These are phyloP conservation scores for Aphaenogaster ashmeadi DNA, from an alignment of 1,140 invertebrate species.

Conservation along the genomic window DNA sequence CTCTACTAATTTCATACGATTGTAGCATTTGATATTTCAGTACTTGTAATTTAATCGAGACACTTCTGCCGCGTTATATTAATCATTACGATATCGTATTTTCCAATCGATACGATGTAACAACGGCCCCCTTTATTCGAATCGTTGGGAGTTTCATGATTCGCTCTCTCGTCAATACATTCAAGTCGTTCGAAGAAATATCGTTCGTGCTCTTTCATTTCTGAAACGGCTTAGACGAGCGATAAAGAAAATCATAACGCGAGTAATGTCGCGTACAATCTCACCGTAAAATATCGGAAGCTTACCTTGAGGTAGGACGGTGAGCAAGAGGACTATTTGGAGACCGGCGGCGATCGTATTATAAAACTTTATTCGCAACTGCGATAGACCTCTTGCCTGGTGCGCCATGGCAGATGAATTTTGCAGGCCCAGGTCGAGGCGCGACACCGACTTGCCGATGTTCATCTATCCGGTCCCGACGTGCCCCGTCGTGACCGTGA, in stretches of 20 bases:
- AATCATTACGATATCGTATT: not conserved
- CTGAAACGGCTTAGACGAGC: constrained; percentile 17
- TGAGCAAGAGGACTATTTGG: constrained; percentile 80
- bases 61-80: not conserved
- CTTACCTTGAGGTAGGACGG: constrained; percentile 83
- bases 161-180: constrained; percentile 4
- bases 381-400: constrained; percentile 68
- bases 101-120: constrained; percentile 8
- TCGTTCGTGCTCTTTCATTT: constrained; percentile 11
- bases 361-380: constrained; percentile 77
- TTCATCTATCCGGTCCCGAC: constrained; percentile 54
- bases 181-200: constrained; percentile 32
- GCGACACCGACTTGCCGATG: constrained; percentile 62
- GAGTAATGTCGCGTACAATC: constrained; percentile 43
- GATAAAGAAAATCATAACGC: constrained; percentile 52
- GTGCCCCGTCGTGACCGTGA: constrained; percentile 30
- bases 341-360: constrained; percentile 72
- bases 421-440: constrained; percentile 53
- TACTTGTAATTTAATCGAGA: not conserved
- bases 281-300: constrained; percentile 47
- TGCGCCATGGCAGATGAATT: constrained; percentile 75
- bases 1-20: not conserved
- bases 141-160: not conserved
- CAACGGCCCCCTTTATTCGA: not conserved
- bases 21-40: not conserved